Evolutionary conservation across 2,888 invertebrate species (phyloP).

Genomic region (Hypena proboscidalis): DNA sequence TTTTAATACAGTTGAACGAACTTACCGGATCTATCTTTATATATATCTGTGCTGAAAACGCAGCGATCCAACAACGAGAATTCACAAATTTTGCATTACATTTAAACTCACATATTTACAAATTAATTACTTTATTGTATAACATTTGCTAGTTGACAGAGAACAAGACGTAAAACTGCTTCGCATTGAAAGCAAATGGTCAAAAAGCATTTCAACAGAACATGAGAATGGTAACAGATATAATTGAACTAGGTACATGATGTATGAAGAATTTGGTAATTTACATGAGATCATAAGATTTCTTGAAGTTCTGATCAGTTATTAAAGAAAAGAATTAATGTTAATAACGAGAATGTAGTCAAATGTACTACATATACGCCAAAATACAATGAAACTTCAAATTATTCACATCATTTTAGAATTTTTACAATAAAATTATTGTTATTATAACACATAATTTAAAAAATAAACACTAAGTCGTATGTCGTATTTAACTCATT

Average conservation of each 20-base stretch:
- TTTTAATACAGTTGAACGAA: no score
- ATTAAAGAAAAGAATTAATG: slow-evolving; percentile 27
- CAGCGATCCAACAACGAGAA: slow-evolving; percentile 24
- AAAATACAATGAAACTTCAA: slow-evolving; percentile 17
- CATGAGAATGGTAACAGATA: slow-evolving; percentile 61
- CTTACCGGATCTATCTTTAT: no score
- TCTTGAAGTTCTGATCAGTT: slow-evolving; percentile 35
- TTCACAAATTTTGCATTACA: slow-evolving; percentile 30
- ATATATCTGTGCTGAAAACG: no score
- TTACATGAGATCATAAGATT: slow-evolving; percentile 72
- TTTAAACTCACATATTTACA: slow-evolving; percentile 46
- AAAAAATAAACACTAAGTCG: no score
- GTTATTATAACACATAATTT: no score
- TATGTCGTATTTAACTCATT: slow-evolving; percentile 3
- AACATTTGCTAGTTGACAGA: slow-evolving; percentile 36
- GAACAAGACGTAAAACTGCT: slow-evolving; percentile 34
- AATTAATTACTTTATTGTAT: slow-evolving; percentile 28
- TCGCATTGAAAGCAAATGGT: slow-evolving; percentile 30
- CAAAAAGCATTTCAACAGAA: slow-evolving; percentile 29
- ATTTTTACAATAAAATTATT: slow-evolving; percentile 18
- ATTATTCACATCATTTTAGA: slow-evolving; percentile 13
- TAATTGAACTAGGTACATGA: slow-evolving; percentile 51
- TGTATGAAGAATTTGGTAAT: slow-evolving; percentile 69
- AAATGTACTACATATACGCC: slow-evolving; percentile 42
- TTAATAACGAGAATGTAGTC: slow-evolving; percentile 36